phyloP scores from a whole-genome alignment of 2,797 vertebrate genomes.

The Halcyon leucocephala region DNA sequence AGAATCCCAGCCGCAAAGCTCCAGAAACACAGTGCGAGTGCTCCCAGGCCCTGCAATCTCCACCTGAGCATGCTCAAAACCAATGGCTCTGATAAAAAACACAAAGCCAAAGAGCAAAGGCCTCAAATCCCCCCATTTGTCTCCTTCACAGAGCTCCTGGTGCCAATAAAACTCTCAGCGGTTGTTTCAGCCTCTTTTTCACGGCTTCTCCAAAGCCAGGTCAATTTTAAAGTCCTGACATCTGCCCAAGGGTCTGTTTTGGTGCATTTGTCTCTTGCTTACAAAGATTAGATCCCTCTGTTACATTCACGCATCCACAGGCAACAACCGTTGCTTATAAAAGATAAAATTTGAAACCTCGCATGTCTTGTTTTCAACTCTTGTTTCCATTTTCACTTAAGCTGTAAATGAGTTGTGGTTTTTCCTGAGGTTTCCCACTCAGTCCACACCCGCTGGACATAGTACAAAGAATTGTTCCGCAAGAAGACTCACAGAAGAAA shows the following conservation, averaged over 20 bases:
- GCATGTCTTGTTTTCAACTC: slow-evolving; percentile 13
- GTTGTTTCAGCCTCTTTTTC: background rate
- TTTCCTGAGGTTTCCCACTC: slow-evolving; percentile 25
- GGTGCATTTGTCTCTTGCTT: slow-evolving; percentile 31
- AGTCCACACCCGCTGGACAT: background rate
- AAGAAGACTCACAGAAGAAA: background rate
- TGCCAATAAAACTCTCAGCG: slow-evolving; percentile 1
- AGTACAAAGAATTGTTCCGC: background rate
- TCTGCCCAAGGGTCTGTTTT: background rate
- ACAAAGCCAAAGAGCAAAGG: background rate
- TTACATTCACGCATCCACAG: background rate
- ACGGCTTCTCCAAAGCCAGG: background rate
- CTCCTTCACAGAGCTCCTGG: background rate
- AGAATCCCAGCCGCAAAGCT: background rate
- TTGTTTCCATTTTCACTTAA: slow-evolving; percentile 15
- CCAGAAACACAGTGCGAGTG: background rate
- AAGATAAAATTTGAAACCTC: background rate
- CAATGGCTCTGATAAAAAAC: background rate
- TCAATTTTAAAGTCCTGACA: background rate
- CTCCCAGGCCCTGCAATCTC: background rate
- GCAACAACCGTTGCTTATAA: slow-evolving; percentile 16
- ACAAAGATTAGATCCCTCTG: slow-evolving; percentile 35
- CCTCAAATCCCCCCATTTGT: background rate
- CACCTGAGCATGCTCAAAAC: background rate
- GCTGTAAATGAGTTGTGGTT: slow-evolving; percentile 20